Evolutionary conservation across 2,113 vertebrate species (phyloP).

Genomic region (Nibea albiflora): DNA sequence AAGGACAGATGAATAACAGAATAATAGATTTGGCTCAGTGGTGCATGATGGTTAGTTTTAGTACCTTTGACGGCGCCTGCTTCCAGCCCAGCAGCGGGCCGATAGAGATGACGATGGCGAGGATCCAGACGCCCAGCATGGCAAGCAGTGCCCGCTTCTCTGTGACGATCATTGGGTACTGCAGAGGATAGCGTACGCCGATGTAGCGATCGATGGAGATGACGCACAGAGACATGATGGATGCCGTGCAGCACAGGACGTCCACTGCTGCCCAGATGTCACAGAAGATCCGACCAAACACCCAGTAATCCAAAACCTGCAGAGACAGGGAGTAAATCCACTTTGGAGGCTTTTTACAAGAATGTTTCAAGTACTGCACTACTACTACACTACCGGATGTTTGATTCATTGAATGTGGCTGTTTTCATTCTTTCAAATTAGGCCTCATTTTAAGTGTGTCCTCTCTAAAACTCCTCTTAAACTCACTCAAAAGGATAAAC

Average conservation of each 20-base stretch:
- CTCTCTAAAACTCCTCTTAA: no score
- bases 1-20: background rate
- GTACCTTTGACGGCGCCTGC: slow-evolving; percentile 68
- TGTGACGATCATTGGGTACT: slow-evolving; percentile 70
- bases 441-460: no score
- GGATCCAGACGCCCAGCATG: slow-evolving; percentile 75
- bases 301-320: slow-evolving; percentile 74
- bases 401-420: no score
- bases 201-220: slow-evolving; percentile 79
- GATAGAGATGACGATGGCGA: slow-evolving; percentile 73
- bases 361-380: no score
- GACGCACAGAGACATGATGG: slow-evolving; percentile 77
- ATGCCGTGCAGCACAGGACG: slow-evolving; percentile 77
- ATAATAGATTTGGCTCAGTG: background rate
- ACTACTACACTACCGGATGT: no score
- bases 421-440: no score
- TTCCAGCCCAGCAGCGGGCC: slow-evolving; percentile 79
- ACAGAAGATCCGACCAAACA: slow-evolving; percentile 76
- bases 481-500: no score
- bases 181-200: slow-evolving; percentile 72
- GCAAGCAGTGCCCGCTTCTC: slow-evolving; percentile 67
- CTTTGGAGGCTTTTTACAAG: background rate
- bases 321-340: background rate
- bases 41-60: slow-evolving; percentile 1
- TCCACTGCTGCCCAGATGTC: slow-evolving; percentile 79